Evolutionary conservation across 2,113 vertebrate species (phyloP).

Genomic region (Menura novaehollandiae): DNA sequence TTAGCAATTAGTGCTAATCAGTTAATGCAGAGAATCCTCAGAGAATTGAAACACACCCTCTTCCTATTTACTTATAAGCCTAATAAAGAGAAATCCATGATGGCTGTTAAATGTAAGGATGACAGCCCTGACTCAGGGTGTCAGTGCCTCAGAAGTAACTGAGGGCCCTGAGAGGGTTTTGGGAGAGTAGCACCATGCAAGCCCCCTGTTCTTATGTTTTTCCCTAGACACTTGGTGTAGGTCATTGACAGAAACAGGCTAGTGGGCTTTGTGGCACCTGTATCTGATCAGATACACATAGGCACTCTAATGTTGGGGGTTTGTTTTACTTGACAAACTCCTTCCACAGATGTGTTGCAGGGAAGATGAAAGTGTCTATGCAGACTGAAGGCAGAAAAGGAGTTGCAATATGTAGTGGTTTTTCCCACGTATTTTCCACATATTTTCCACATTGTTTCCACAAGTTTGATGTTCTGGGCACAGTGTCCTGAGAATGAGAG

Average conservation of each 20-base stretch:
- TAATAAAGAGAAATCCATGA: background rate
- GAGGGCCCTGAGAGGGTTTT: background rate
- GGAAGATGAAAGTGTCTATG: background rate
- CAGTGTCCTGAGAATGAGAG: background rate
- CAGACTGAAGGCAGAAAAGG: background rate
- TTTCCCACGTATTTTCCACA: background rate
- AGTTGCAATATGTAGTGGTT: background rate
- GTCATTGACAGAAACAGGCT: background rate
- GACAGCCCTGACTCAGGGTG: background rate
- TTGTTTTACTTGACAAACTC: background rate
- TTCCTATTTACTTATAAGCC: background rate
- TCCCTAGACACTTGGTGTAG: background rate
- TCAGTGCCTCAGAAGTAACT: no score
- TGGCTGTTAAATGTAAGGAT: background rate
- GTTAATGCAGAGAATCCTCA: background rate
- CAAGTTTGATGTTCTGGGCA: background rate
- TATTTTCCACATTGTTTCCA: background rate
- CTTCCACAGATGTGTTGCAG: background rate
- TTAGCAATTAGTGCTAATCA: background rate
- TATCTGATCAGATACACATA: background rate
- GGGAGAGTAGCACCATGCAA: background rate
- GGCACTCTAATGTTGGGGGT: rapidly evolving
- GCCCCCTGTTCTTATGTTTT: background rate
- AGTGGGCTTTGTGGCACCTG: background rate
- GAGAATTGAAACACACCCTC: background rate